Base-by-base conservation (phyloP, 2,113 vertebrate genomes). In the Spea bombifrons region DNA sequence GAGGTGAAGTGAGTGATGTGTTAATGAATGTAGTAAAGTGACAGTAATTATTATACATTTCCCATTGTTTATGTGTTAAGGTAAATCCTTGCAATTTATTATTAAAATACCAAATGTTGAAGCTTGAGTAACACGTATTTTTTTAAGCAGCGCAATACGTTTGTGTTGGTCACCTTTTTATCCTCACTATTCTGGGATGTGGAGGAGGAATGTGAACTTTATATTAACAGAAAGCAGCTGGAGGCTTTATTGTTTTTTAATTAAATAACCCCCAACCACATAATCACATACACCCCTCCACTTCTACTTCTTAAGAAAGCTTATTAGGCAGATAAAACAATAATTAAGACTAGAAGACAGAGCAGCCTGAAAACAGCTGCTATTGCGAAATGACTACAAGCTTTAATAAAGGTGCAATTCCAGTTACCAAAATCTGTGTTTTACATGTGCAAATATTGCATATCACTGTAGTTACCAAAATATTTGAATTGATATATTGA, bases 241-340 rank as follows among this genome's bases (percentile, higher is more conserved):
- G 86, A 81, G 44, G 84, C 86, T 88, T 90, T 89, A 90, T 89
- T 89, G 85, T 87, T 83, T 92, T 93, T 92, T 92, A 92, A 92
- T 92, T 92, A 90, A 90, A 90, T 89, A 86, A 89, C 83, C 66
- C 80, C 82, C 78, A 86, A 78, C 84, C 82, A 86, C 84, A 81
- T 61, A 71, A 88, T 77, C 65, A 82, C 80, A 85, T 84, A 81
- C 67, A 81, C 85, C 86, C 78, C 82, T 82, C 83, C 73, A 67
- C 75, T 78, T 75, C 73, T 61, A 45, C 85, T 89, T 76, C 81
- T 84, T 83, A 46, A 72, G 67, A 87, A 91, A 89, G 81, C 86
- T 92, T 85, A 88, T 93, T 89, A 91, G 63, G 86, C 79, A 82
- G 81, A 82, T 82, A 85, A 84, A 83, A 85, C 81, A 68, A 79